Base-by-base conservation (phyloP, 2,113 vertebrate genomes). In the Chaenocephalus aceratus region DNA sequence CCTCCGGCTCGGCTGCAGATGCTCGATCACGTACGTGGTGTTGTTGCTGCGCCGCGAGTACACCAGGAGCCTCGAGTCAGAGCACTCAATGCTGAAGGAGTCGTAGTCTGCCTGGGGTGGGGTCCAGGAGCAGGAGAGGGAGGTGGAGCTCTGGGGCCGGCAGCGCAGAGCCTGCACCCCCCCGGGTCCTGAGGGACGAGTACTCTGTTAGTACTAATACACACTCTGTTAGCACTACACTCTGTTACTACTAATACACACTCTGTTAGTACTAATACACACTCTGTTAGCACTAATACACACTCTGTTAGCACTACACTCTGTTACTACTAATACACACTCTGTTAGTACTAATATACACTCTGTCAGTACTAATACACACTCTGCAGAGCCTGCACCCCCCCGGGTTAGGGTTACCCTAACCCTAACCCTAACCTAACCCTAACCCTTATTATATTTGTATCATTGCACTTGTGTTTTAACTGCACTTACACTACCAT, bases 121-220 rank as follows among this genome's bases (percentile, higher is more conserved):
- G 36, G 79, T 94, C 98, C 98, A 99, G n/a, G 96, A 97, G 77
- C 98, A 99, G 0, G 95, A 96, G 2, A 99, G 97, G 75, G 97
- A 96, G 2, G 97, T 97, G 0, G 98, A 99, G 67, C 95, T 99
- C 93, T 97, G 96, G 5, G 98, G 98, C 0, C 95, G 96, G 82
- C 98, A 99, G 69, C 97, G 97, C 56, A 99, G 95, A 86, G 92
- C 94, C 51, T 95, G 96, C 79, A 99, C 96, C 73, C 94, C 95
- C 88, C 96, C 96, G 11, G 97, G 97, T 64, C 95, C 98, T 99
- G 30, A 6, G 4, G 45, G 3, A 14, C 44, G 16, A 44, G 3
- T 41, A 18, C n/a, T 51, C 10, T 10, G 23, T 13, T 10, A 49
- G 10, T 59, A 54, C 49, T 8, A 34, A 3, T 30, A 30, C 26